Evolutionary conservation across 2,888 invertebrate genomes (phyloP).

Genomic region (Carpatolechia fugitivella): DNA sequence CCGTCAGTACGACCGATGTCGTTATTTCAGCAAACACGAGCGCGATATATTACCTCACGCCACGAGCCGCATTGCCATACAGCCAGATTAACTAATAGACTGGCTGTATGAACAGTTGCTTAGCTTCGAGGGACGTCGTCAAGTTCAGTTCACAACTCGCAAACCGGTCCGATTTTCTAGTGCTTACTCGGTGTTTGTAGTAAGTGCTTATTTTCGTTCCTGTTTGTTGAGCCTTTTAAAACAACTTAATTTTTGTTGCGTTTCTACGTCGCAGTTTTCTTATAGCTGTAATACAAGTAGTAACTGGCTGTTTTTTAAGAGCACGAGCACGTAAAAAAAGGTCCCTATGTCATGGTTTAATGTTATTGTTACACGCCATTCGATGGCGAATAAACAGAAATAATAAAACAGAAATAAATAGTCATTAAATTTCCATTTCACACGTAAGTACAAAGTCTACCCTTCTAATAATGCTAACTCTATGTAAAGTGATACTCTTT

Average conservation of each 20-base stretch:
- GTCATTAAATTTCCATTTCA: slow-evolving; percentile 25
- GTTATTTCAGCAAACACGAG: slow-evolving; percentile 36
- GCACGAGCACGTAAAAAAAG: too few relatives aligned
- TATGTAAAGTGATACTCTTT: not conserved
- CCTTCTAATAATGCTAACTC: not conserved
- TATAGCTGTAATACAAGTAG: too few relatives aligned
- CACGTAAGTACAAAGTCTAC: slow-evolving; percentile 8
- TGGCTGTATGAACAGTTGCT: not conserved
- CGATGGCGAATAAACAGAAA: slow-evolving; percentile 37
- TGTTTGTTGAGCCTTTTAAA: too few relatives aligned
- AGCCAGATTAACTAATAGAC: not conserved
- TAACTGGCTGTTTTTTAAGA: too few relatives aligned
- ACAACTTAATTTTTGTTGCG: too few relatives aligned
- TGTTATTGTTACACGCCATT: too few relatives aligned
- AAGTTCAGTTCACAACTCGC: not conserved
- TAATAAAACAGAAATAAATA: slow-evolving; percentile 36
- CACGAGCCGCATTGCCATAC: not conserved
- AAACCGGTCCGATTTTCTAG: not conserved
- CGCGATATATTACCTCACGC: slow-evolving; percentile 19
- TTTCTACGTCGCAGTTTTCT: too few relatives aligned
- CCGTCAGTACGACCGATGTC: slow-evolving; percentile 29
- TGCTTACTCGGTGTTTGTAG: not conserved
- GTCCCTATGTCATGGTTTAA: too few relatives aligned
- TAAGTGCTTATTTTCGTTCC: too few relatives aligned
- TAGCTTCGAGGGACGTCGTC: not conserved